phyloP scores from a whole-genome alignment of 2,888 invertebrate genomes.

The Axea sp. region DNA sequence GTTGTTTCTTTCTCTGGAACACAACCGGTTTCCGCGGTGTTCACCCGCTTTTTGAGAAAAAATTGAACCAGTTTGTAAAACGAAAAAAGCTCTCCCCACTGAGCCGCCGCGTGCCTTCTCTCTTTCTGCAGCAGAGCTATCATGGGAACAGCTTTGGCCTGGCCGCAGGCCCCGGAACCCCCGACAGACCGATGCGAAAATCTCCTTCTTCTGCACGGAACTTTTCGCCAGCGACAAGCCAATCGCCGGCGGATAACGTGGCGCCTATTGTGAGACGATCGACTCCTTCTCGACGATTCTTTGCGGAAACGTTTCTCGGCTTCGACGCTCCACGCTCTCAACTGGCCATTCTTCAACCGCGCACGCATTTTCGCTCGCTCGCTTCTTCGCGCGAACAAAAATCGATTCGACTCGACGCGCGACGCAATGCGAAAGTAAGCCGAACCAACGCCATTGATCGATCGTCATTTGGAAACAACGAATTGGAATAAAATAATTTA shows the following conservation, averaged over 20 bases:
- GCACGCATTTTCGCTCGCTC: no score
- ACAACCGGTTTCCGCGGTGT: constrained; percentile 76
- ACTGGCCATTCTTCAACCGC: no score
- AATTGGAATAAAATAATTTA: no score
- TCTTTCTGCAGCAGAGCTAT: constrained; percentile 44
- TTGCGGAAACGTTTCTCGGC: background rate
- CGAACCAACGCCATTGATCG: no score
- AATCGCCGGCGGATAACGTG: constrained; percentile 37
- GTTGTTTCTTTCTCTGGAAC: constrained; percentile 57
- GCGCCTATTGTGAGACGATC: constrained; percentile 29
- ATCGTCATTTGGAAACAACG: no score
- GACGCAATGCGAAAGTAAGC: no score
- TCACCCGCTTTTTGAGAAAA: constrained; percentile 79
- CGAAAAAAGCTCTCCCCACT: constrained; percentile 77
- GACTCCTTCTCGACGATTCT: background rate
- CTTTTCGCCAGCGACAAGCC: constrained; percentile 50
- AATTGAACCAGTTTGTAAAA: constrained; percentile 80
- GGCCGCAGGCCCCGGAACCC: constrained; percentile 70
- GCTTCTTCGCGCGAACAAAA: no score
- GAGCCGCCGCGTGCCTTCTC: constrained; percentile 51
- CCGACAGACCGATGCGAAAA: constrained; percentile 66
- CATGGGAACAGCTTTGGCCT: constrained; percentile 64
- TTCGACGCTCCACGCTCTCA: no score
- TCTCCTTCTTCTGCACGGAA: constrained; percentile 40
- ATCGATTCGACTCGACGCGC: no score